phyloP scores from a whole-genome alignment of 2,797 vertebrate genomes.

The Xiphorhynchus erythropygius region DNA sequence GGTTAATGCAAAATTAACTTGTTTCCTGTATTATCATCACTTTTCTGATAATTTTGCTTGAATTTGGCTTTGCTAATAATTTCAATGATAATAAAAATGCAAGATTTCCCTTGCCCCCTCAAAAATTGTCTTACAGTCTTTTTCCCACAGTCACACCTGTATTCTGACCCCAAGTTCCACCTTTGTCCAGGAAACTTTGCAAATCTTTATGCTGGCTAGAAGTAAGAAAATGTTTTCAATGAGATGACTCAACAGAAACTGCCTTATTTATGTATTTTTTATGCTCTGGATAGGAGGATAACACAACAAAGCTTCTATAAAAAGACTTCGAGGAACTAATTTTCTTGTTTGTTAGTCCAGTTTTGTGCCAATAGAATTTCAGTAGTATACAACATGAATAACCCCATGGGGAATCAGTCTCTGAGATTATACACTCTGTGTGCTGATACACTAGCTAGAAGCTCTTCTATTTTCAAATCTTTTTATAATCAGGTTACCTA shows the following conservation, averaged over 20 bases:
- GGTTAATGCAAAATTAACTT: neutral
- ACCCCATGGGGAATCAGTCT: neutral
- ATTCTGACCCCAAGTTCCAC: neutral
- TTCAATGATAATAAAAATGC: neutral
- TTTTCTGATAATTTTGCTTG: neutral
- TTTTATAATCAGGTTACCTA: neutral
- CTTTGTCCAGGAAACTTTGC: neutral
- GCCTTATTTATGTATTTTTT: slow-evolving; percentile 40
- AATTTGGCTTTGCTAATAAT: neutral
- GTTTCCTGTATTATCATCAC: neutral
- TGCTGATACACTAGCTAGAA: neutral
- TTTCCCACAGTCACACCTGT: neutral
- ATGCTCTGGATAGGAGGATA: neutral
- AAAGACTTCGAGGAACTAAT: slow-evolving; percentile 14
- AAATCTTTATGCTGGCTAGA: neutral
- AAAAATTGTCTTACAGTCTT: neutral
- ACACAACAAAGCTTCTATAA: slow-evolving; percentile 6
- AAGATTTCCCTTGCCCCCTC: neutral
- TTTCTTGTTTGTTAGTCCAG: slow-evolving; percentile 2
- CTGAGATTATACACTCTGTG: neutral
- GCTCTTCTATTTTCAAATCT: neutral
- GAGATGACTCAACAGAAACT: slow-evolving; percentile 22
- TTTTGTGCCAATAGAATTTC: slow-evolving; percentile 3
- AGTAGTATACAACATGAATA: neutral
- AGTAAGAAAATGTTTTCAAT: neutral